Evolutionary conservation across 2,113 vertebrate genomes (phyloP), one percentile per base, ranked within the genome.

Genomic region (Halichoerus grypus): DNA sequence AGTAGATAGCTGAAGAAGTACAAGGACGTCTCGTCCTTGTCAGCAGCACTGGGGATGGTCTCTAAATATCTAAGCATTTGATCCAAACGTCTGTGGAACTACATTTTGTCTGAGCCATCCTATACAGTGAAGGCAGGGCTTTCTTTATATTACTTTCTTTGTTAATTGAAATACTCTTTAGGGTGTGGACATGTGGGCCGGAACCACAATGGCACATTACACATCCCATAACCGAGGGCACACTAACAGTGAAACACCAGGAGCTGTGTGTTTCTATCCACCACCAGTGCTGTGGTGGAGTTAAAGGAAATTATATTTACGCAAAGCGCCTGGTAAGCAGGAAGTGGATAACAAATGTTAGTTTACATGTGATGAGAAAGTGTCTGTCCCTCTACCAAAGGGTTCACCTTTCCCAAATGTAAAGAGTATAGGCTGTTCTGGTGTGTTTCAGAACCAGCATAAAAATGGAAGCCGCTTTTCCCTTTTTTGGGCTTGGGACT

Each of bases 321-420:
- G 31, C 53, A 83, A 92, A 95, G 83, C 49, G n/a, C 28, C 31
- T 3, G 36, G 59, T n/a, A 53, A 92, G 24, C 8, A 53, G 65
- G 84, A 94, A 65, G 42, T n/a, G 11, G 59, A 72, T 88, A 33
- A n/a, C 5, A 22, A 87, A 67, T 90, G 53, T 49, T 91, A 36
- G 67, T 87, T 92, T 71, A 85, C 28, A 76, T 97, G 63, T 67
- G 65, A 79, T 85, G 36, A 96, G 24, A 69, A 93, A 36, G 33
- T 81, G 1, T 59, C 51, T 67, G 5, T 74, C 65, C n/a, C 42
- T 14, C 76, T 84, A n/a, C 74, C 71, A 55, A 81, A 79, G 24
- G 19, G 42, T 63, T 92, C 49, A 36, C 4, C 16, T 79, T 83
- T 63, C 61, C 88, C n/a, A 87, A 31, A 63, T 39, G 5, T 31